These are phyloP conservation scores for Brachionus rotundiformis DNA, from an alignment of 1,140 invertebrate species.

Conservation along the genomic window DNA sequence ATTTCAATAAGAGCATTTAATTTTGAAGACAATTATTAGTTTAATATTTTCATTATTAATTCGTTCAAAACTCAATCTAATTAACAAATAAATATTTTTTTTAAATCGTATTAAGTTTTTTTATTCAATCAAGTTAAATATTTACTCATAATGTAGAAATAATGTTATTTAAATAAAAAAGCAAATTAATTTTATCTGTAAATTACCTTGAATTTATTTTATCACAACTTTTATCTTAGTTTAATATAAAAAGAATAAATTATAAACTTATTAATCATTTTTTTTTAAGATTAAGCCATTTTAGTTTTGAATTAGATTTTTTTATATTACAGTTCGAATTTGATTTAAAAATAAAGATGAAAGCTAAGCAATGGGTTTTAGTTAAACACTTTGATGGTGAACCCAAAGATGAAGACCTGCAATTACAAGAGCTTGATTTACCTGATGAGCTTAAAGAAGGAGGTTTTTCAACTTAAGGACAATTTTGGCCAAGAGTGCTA, in stretches of 20 bases:
- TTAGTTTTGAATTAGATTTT: background rate
- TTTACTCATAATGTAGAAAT: background rate
- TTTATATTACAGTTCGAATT: background rate
- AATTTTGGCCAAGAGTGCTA: background rate
- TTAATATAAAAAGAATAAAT: background rate
- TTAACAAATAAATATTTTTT: no score
- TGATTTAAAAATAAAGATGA: conserved; percentile 58
- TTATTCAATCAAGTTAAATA: background rate
- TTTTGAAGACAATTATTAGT: no score
- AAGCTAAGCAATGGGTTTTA: conserved; percentile 68
- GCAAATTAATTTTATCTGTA: background rate
- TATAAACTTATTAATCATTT: no score
- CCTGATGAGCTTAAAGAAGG: conserved; percentile 54
- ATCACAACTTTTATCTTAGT: background rate
- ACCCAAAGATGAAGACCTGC: conserved; percentile 70
- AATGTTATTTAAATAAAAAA: background rate
- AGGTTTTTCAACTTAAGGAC: background rate
- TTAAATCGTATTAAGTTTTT: no score
- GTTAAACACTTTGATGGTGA: conserved; percentile 70
- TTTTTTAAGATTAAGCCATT: background rate
- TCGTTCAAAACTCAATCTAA: no score
- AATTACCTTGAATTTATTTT: background rate
- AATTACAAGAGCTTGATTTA: conserved; percentile 70
- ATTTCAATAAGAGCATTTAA: no score
- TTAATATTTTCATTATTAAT: no score